A percentile compares a stretch with the other conserved stretches of the same genome.
Evolutionary conservation across 2,888 invertebrate genomes (phyloP).

Genomic region (Carterocephalus palaemon): DNA sequence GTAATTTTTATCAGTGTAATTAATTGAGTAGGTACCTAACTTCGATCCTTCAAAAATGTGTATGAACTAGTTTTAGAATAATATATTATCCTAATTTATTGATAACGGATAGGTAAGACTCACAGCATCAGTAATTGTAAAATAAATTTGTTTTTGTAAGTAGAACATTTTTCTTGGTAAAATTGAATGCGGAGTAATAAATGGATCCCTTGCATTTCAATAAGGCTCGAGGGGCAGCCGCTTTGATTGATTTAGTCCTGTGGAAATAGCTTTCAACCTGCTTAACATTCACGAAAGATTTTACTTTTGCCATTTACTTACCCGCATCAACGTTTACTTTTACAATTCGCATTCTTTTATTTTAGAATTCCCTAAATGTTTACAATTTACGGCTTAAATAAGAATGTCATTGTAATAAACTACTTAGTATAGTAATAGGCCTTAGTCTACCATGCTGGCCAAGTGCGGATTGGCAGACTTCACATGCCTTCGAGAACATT

Average conservation of each 20-base stretch:
- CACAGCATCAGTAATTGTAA: constrained; percentile 20
- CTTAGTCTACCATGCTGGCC: too few relatives aligned
- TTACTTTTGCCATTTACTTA: constrained; percentile 48
- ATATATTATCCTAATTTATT: too few relatives aligned
- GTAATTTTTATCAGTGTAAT: too few relatives aligned
- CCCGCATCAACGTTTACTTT: constrained; percentile 47
- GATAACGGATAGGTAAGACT: too few relatives aligned
- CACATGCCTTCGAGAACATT: too few relatives aligned
- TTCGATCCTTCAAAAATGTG: too few relatives aligned
- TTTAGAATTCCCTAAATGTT: constrained; percentile 13
- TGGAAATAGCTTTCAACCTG: constrained; percentile 57
- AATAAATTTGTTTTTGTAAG: constrained; percentile 17
- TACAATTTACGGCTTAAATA: too few relatives aligned
- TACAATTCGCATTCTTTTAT: constrained; percentile 39
- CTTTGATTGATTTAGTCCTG: constrained; percentile 62
- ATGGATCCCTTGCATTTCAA: constrained; percentile 68
- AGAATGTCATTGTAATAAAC: background rate
- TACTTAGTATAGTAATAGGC: too few relatives aligned
- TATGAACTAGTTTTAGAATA: too few relatives aligned
- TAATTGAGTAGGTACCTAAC: too few relatives aligned
- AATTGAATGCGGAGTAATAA: constrained; percentile 66
- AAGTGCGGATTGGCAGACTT: too few relatives aligned
- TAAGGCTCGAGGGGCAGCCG: constrained; percentile 54
- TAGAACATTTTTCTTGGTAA: constrained; percentile 29
- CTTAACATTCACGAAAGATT: constrained; percentile 56